Evolutionary conservation across 2,113 vertebrate species (phyloP).

Genomic region (Trematocara nigrifrons): DNA sequence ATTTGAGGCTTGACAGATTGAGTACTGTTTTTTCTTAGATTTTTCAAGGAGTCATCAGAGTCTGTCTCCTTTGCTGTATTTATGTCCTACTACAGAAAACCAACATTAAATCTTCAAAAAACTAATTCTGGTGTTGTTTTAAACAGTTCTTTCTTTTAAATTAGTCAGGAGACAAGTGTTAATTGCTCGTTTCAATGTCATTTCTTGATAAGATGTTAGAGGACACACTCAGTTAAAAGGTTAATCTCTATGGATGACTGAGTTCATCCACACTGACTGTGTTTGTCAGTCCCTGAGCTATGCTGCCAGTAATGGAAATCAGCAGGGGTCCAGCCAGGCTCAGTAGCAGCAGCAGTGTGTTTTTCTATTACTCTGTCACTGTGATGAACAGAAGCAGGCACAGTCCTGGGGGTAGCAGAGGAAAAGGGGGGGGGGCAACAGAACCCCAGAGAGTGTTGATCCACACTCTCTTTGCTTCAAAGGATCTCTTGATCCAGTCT

Average conservation of each 20-base stretch:
- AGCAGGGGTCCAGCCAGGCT: constrained; percentile 40
- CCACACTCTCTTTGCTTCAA: constrained; percentile 11
- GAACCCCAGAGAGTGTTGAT: background rate
- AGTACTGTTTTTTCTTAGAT: background rate
- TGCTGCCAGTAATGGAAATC: constrained; percentile 52
- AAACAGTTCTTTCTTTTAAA: background rate
- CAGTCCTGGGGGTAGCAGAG: background rate
- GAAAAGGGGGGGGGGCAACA: background rate
- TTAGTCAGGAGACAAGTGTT: background rate
- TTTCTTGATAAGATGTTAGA: background rate
- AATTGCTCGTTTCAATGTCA: background rate
- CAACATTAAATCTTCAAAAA: background rate
- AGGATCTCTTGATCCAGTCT: constrained; percentile 2
- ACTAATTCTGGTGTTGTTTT: background rate
- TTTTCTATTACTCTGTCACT: constrained; percentile 39
- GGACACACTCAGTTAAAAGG: constrained; percentile 12
- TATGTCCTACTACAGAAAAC: background rate
- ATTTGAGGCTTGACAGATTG: background rate
- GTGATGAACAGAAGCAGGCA: constrained; percentile 43
- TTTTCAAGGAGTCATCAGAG: background rate
- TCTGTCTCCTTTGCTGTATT: background rate
- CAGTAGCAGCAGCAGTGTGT: constrained; percentile 17
- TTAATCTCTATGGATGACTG: constrained; percentile 16
- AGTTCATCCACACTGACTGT: constrained; percentile 21
- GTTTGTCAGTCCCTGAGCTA: constrained; percentile 27